A percentile compares a stretch with the other conserved stretches of the same genome.
Evolutionary conservation across 2,797 vertebrate genomes (phyloP).

Genomic region (Hydrophis major): DNA sequence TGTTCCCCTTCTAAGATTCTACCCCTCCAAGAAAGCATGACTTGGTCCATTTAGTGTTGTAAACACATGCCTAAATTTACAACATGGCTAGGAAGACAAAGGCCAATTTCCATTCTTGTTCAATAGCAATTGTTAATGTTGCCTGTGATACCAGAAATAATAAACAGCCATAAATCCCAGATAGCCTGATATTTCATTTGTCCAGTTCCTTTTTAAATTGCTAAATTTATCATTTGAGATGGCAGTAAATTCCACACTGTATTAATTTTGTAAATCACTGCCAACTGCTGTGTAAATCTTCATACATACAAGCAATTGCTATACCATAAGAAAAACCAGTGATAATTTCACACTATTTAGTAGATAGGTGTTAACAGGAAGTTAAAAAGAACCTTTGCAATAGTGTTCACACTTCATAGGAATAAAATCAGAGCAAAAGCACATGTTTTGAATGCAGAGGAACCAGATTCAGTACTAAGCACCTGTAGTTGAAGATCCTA

Average conservation of each 20-base stretch:
- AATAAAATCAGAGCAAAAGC: not conserved
- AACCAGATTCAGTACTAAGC: not conserved
- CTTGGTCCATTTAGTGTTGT: slow-evolving; percentile 58
- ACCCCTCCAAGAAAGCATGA: slow-evolving; percentile 61
- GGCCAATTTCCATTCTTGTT: not conserved
- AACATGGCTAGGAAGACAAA: not conserved
- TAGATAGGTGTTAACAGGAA: not conserved
- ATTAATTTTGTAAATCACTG: not conserved
- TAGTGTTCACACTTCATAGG: not conserved
- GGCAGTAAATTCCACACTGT: not conserved
- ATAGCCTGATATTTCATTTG: not conserved
- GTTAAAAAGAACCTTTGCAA: not conserved
- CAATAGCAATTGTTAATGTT: not conserved
- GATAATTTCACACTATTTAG: not conserved
- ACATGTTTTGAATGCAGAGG: not conserved
- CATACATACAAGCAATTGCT: not conserved
- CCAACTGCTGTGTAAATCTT: not conserved
- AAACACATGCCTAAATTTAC: not conserved
- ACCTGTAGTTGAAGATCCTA: not conserved
- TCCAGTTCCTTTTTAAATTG: not conserved
- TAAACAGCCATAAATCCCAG: not conserved
- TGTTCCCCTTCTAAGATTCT: slow-evolving; percentile 68
- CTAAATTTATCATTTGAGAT: not conserved
- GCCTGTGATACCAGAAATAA: not conserved
- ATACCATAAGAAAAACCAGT: not conserved